Conservation (phyloP, 30 jellyfish, hydroid and myxozoan species). For the Aurelia sp. region DNA sequence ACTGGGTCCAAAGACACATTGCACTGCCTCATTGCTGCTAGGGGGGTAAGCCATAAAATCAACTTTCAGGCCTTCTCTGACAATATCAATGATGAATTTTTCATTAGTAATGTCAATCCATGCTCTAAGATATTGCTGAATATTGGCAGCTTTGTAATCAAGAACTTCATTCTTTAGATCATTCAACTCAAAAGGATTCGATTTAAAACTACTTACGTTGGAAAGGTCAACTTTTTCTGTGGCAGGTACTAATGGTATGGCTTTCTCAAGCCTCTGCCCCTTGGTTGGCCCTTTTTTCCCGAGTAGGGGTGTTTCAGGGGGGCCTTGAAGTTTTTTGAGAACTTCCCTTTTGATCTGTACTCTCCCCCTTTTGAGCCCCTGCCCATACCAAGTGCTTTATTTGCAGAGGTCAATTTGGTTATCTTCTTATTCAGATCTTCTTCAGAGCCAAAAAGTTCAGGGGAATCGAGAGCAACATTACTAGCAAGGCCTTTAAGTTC, state of each 20-base stretch:
- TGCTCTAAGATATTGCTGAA: background rate
- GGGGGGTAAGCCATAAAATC: slow-evolving; percentile 26
- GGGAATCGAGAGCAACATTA: too few species aligned
- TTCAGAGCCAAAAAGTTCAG: slow-evolving; percentile 20
- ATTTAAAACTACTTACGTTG: too few species aligned
- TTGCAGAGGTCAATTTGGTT: slow-evolving; percentile 4
- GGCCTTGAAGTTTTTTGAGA: too few species aligned
- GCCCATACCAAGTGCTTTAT: slow-evolving; percentile 22
- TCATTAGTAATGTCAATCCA: slow-evolving; percentile 8
- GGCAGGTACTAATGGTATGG: background rate
- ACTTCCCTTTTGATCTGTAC: background rate
- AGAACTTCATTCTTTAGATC: background rate
- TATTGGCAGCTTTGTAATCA: slow-evolving; percentile 19
- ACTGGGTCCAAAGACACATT: background rate
- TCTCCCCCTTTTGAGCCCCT: background rate
- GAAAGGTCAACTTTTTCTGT: background rate
- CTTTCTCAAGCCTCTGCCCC: slow-evolving; percentile 20
- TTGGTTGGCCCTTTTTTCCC: slow-evolving; percentile 18
- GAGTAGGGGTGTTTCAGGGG: slow-evolving; percentile 2
- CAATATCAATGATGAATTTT: slow-evolving; percentile 11
- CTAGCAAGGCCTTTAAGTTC: too few species aligned
- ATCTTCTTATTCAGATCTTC: slow-evolving; percentile 28
- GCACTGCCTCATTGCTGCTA: background rate
- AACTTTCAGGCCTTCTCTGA: slow-evolving; percentile 17
- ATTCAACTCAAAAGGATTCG: background rate